Conservation (phyloP, 2,113 vertebrate species). For the Alouatta palliata region DNA sequence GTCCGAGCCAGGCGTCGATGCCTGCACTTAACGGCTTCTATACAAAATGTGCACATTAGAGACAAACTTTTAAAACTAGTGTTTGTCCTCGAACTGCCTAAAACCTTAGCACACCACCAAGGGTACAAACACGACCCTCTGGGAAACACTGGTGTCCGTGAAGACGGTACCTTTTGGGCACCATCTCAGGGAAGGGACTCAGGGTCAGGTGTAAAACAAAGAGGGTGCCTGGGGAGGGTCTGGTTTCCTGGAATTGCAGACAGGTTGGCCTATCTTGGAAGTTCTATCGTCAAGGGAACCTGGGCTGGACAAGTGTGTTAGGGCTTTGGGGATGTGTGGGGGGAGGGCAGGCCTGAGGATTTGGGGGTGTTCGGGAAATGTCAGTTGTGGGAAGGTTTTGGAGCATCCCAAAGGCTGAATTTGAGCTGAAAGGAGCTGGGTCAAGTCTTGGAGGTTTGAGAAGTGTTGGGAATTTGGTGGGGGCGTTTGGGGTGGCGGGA, state of each 20-base stretch:
- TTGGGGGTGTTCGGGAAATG: constrained; percentile 4
- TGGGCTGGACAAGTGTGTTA: neutral
- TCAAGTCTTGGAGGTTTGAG: neutral
- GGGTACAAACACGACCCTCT: neutral
- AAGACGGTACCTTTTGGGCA: neutral
- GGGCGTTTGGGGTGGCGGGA: neutral
- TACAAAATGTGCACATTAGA: neutral
- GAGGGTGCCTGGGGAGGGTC: neutral
- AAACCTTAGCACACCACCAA: neutral
- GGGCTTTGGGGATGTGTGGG: neutral
- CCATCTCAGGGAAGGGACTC: neutral
- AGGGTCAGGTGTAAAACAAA: neutral
- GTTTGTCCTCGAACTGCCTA: neutral
- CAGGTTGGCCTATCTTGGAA: neutral
- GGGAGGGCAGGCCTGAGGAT: neutral
- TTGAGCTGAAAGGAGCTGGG: neutral
- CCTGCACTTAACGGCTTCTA: neutral
- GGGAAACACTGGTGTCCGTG: neutral
- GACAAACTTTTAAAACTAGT: neutral
- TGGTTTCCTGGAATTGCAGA: constrained; percentile 17
- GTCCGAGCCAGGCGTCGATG: neutral
- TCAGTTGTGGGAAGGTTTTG: neutral
- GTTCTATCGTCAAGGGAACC: neutral
- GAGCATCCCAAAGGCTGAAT: constrained; percentile 63
- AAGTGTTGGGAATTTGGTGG: neutral